Evolutionary conservation across 2,888 invertebrate species (phyloP).

Genomic region (Cheilosia variabilis): DNA sequence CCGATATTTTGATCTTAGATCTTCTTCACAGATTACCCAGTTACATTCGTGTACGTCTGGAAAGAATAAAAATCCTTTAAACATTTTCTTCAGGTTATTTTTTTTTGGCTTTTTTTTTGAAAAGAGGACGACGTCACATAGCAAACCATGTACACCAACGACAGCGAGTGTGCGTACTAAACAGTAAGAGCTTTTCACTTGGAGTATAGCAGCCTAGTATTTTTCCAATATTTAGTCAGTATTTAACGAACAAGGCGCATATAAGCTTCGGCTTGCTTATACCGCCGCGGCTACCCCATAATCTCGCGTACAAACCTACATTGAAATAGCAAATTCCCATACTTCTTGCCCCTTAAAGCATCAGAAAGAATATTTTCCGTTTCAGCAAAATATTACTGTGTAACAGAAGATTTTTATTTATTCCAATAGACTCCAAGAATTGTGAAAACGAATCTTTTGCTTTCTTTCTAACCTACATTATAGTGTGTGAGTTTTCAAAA

Average conservation of each 20-base stretch:
- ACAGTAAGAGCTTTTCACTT: not conserved
- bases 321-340: not conserved
- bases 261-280: constrained; percentile 65
- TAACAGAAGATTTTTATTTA: no score
- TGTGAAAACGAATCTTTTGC: not conserved
- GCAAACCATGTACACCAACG: not conserved
- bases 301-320: constrained; percentile 32
- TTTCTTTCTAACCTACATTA: not conserved
- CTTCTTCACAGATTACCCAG: constrained; percentile 13
- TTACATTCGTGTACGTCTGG: not conserved
- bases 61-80: not conserved
- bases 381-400: constrained; percentile 7
- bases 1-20: constrained; percentile 1
- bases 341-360: not conserved
- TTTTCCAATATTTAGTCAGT: constrained; percentile 39
- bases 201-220: no score
- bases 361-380: not conserved
- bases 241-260: constrained; percentile 61
- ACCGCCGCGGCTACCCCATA: constrained; percentile 59
- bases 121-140: no score
- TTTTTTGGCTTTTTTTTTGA: no score
- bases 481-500: not conserved
- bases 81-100: not conserved
- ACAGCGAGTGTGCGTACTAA: constrained; percentile 59
- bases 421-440: no score